Percentiles rank a stretch among this genome's conserved stretches.
Evolutionary conservation across 1,140 invertebrate genomes (phyloP).

Genomic region (Globodera rostochiensis): DNA sequence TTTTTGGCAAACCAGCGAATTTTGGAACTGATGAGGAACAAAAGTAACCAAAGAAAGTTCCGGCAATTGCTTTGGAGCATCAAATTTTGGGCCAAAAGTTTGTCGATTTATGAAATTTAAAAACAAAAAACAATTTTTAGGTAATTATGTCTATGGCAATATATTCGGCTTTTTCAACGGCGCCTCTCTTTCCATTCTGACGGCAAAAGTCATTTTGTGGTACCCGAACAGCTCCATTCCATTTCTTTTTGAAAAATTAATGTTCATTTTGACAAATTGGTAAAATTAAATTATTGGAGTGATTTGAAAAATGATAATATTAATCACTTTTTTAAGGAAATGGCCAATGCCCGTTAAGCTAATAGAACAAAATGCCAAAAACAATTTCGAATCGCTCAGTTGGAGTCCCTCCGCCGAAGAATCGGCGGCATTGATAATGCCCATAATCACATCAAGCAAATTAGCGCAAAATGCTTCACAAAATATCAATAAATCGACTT

Average conservation of each 20-base stretch:
- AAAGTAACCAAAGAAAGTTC: not conserved
- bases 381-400: not conserved
- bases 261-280: constrained; percentile 3
- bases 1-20: not conserved
- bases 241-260: constrained; percentile 14
- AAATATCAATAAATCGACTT: not conserved
- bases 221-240: constrained; percentile 9
- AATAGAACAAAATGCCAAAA: not conserved
- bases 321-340: not conserved
- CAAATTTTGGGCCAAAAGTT: not conserved
- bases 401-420: not conserved
- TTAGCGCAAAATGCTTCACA: not conserved
- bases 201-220: constrained; percentile 10
- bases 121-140: not conserved
- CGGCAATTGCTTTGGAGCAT: not conserved
- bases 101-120: not conserved
- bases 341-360: not conserved
- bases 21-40: not conserved
- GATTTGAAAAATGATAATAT: not conserved
- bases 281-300: not conserved
- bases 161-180: constrained; percentile 15
- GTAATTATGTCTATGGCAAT: constrained; percentile 13
- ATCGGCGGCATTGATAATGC: not conserved
- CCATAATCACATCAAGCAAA: not conserved
- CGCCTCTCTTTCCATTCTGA: constrained; percentile 6